Base-by-base conservation (phyloP, 2,113 vertebrate species). In the Cathartes aura region DNA sequence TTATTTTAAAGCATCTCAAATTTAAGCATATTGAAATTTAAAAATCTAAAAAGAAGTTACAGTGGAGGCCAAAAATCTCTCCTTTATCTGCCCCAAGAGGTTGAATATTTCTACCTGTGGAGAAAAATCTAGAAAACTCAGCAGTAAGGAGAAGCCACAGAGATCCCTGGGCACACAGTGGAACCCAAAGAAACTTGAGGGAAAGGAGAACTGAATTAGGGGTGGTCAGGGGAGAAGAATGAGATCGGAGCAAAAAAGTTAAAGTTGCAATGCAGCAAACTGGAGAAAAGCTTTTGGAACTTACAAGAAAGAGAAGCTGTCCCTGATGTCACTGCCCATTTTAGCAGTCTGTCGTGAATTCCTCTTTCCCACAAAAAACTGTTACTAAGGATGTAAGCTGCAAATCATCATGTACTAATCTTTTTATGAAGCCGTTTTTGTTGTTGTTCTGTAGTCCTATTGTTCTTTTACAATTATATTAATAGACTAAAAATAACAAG, bases 401-500 rank as follows among this genome's bases (percentile, higher is more conserved):
- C 63, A 92, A 95, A 93, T 86, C 88, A 83, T 73, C 78, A 85
- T 36, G 42, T 15, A 48, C 29, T 72, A n/a, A 90, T 60, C 62
- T 62, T 88, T 68, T 60, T 42, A 88, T 73, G 50, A 92, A 93
- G 72, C 24, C 0, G 0, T 4, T 68, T 66, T 64, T 88, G 66
- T 73, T 81, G 63, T 76, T 79, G 29, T 67, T 73, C 63, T 82
- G 58, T 48, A 85, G 78, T 66, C n/a, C 6, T 85, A 82, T 43
- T 87, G 94, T 95, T 94, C 74, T 94, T 92, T 82, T 58, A 70
- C 70, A 82, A 60, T 64, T 67, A 36, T 20, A 85, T 87, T 91
- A 95, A 68, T 34, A 58, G 87, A 67, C 78, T 80, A 83, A 90
- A 96, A 94, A 91, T 86, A 97, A 76, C 58, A 82, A 68, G 24